phyloP scores from a whole-genome alignment of 2,888 invertebrate species.

The Amiota communis region DNA sequence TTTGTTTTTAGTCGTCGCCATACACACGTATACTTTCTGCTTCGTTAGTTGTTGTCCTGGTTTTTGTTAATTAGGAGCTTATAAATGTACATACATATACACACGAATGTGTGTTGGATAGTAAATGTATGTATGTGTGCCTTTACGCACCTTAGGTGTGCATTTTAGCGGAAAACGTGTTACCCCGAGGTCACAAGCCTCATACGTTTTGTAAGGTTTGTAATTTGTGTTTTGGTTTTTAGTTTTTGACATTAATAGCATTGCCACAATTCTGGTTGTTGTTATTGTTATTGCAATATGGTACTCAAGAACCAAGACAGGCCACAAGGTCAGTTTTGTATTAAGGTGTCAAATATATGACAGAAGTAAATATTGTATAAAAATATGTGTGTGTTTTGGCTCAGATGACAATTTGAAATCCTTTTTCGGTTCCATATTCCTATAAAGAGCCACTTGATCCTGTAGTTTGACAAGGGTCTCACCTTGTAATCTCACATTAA shows the following conservation, averaged over 20 bases:
- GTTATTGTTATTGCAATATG: neutral
- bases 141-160: conserved; percentile 59
- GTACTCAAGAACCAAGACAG: neutral
- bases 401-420: too few species aligned
- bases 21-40: conserved; percentile 7
- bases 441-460: too few species aligned
- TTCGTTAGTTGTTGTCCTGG: neutral
- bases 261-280: neutral
- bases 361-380: too few species aligned
- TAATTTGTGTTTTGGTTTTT: conserved; percentile 21
- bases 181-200: conserved; percentile 16
- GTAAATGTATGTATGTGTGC: conserved; percentile 45
- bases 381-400: too few species aligned
- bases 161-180: conserved; percentile 45
- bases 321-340: neutral
- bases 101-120: neutral
- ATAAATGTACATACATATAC: conserved; percentile 39
- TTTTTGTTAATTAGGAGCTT: neutral
- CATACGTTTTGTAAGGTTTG: neutral
- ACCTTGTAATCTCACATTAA: too few species aligned
- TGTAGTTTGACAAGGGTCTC: too few species aligned
- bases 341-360: too few species aligned
- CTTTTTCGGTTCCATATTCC: too few species aligned
- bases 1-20: neutral
- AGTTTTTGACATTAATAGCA: conserved; percentile 17